Conservation (phyloP, 2,888 invertebrate genomes). For the Xestia rhomboidea region DNA sequence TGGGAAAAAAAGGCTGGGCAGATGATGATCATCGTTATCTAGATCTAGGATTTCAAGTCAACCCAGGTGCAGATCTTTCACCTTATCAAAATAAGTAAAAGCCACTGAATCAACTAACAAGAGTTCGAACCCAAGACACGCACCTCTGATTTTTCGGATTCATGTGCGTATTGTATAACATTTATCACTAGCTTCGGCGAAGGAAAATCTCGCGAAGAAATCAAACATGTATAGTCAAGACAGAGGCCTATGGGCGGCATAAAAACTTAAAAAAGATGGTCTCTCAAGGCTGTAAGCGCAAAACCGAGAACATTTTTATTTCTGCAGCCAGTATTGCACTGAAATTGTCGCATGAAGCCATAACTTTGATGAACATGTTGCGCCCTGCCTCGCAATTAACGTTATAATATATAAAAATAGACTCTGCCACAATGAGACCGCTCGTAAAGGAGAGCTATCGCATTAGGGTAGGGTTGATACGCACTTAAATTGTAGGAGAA, state of each 20-base stretch:
- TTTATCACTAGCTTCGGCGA: too few species aligned
- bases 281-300: background rate
- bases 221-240: too few species aligned
- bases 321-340: background rate
- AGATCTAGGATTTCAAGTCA: background rate
- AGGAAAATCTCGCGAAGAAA: too few species aligned
- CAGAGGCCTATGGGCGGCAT: too few species aligned
- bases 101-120: background rate
- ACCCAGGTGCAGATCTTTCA: background rate
- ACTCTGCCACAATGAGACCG: conserved; percentile 55
- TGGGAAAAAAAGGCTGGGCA: too few species aligned
- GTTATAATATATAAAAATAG: conserved; percentile 63
- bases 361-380: conserved; percentile 37
- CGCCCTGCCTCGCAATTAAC: conserved; percentile 60
- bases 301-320: background rate
- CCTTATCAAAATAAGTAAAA: background rate
- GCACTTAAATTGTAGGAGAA: background rate
- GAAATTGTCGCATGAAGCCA: conserved; percentile 8
- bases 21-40: too few species aligned
- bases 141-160: too few species aligned
- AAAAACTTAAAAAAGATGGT: too few species aligned
- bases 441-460: conserved; percentile 64
- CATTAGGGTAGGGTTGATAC: conserved; percentile 65
- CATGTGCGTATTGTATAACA: too few species aligned
- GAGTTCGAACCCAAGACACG: too few species aligned